Evolutionary conservation across 2,113 vertebrate genomes (phyloP).

Genomic region (Anser cygnoides): DNA sequence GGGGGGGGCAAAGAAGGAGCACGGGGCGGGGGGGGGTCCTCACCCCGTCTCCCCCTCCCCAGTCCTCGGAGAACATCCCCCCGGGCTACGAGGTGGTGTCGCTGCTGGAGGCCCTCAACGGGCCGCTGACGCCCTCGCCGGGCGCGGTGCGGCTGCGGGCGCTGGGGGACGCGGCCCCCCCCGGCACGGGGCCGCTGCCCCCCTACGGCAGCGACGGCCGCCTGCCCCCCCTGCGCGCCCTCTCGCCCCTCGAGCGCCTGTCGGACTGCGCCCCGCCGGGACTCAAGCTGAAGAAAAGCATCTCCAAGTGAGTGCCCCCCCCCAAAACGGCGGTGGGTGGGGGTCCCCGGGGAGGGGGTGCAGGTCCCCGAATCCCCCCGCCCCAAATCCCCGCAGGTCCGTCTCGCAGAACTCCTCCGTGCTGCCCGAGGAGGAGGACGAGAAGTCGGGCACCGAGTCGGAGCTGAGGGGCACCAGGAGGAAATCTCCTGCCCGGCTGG

Average conservation of each 20-base stretch:
- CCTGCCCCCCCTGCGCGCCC: conserved; percentile 78
- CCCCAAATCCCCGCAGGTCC: conserved; percentile 75
- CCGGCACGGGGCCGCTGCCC: conserved; percentile 81
- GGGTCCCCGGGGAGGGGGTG: rapidly evolving
- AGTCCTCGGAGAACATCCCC: conserved; percentile 95
- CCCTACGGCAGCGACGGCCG: conserved; percentile 84
- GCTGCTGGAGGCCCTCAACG: conserved; percentile 94
- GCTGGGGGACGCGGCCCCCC: conserved; percentile 74
- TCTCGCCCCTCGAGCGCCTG: conserved; percentile 86
- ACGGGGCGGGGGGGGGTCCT: neutral
- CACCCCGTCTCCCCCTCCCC: neutral
- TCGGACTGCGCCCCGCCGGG: conserved; percentile 80
- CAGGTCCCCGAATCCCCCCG: neutral
- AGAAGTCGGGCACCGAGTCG: conserved; percentile 89
- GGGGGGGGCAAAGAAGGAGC: too few species aligned
- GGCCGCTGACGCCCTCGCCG: conserved; percentile 87
- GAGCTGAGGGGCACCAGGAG: conserved; percentile 81
- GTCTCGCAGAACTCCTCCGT: conserved; percentile 93
- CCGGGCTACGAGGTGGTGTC: conserved; percentile 94
- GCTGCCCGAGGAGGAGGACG: conserved; percentile 90
- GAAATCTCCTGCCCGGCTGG: conserved; percentile 75
- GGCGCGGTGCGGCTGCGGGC: conserved; percentile 79
- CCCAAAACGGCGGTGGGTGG: too few species aligned
- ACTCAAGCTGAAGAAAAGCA: conserved; percentile 88
- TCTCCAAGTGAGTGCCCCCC: conserved; percentile 86